Base-by-base conservation (phyloP, 2,888 invertebrate genomes). In the Exephanes ischioxanthus region DNA sequence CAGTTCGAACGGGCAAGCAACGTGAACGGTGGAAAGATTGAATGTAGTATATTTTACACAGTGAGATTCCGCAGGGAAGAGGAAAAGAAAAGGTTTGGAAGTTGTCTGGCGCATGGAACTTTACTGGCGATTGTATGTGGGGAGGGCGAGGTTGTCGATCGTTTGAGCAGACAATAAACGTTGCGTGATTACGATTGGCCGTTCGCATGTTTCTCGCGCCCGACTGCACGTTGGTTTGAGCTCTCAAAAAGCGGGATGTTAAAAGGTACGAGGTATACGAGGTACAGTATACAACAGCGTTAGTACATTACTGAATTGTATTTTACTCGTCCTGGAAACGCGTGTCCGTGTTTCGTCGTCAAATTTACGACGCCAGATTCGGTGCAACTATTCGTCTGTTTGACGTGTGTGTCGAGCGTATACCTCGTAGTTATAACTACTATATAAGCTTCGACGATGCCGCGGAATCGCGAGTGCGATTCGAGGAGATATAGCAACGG, bases 161-260 rank as follows among this genome's bases (percentile, higher is more conserved):
- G 76, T 68, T 70, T 45, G 16, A 63, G 51, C 71, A 70, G 45
- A 55, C 66, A 66, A 82, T 82, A 77, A 82, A 76, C 76, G 55
- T 77, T 82, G 41, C 66, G 70, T 66, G 68, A 81, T 81, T 81
- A 70, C 70, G 76, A 81, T 81, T 76, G 76, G 61, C 70, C 68
- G 61, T 55, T 63, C 48, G 16, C 61, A 81, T 75, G 37, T 30
- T 48, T 26, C 75, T 45, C 70, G 58, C 61, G 22, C 41, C 45
- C 1, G 70, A 53, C 22, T 58, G 55, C 19, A 3, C 45, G 55
- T 51, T 51, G 26, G 30, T 61, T 61, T 30, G 3, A n/a, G 67
- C 67, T 22, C 37, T 67, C 45, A 41, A 48, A 48, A 48, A 41
- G 67, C 67, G 11, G 14, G 45, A 41, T 30, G 41, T 67, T 67